These are phyloP conservation scores for Brienomyrus longianalis DNA, from an alignment of 2,113 vertebrate genomes.

Conservation along the genomic window DNA sequence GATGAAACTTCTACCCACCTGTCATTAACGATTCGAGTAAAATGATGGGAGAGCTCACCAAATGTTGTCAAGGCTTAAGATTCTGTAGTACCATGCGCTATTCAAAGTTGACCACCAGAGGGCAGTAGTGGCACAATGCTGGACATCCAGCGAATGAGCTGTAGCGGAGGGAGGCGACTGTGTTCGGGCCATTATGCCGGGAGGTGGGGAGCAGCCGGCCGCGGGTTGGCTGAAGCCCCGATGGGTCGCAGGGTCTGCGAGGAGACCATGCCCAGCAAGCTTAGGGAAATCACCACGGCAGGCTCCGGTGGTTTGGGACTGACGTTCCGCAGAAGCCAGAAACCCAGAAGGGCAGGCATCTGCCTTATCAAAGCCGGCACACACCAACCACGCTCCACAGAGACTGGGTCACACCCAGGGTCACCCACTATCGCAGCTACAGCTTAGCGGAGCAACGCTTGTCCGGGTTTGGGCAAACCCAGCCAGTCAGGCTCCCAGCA, in stretches of 20 bases:
- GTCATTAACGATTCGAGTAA: neutral
- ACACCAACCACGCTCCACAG: neutral
- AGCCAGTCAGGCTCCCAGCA: neutral
- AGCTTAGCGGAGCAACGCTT: neutral
- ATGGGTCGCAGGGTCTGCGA: neutral
- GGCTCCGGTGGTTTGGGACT: conserved; percentile 43
- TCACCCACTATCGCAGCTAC: neutral
- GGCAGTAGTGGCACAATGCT: conserved; percentile 45
- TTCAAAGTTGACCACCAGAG: conserved; percentile 42
- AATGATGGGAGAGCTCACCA: neutral
- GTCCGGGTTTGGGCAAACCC: neutral
- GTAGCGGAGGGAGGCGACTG: conserved; percentile 41
- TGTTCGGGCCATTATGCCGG: conserved; percentile 13
- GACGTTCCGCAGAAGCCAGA: conserved; percentile 24
- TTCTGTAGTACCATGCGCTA: neutral
- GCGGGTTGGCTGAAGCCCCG: neutral
- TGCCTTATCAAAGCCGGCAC: neutral
- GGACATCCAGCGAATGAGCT: conserved; percentile 31
- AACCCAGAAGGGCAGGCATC: neutral
- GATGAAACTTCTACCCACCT: neutral
- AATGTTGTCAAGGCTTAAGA: neutral
- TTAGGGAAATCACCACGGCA: neutral
- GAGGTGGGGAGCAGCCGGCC: neutral
- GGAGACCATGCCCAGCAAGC: neutral
- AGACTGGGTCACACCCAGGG: neutral